Base-by-base conservation (phyloP, 2,113 vertebrate species). In the Lota lota region DNA sequence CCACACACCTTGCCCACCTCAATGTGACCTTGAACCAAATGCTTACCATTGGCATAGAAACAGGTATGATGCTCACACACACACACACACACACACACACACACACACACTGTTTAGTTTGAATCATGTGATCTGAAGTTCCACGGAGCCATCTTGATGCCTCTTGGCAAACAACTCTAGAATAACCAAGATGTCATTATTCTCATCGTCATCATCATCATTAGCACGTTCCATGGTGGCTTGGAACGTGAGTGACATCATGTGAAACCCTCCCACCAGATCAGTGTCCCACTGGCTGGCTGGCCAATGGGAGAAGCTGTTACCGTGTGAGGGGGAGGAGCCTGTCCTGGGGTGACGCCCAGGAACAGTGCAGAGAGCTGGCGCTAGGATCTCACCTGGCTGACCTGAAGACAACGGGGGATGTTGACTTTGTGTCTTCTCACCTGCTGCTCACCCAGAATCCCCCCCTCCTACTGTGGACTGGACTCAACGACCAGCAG, bases 391-490 rank as follows among this genome's bases (percentile, higher is more conserved):
- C 89, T 2, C 91, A 92, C 67, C 93, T 96, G 67, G 88, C 90
- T 66, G 84, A 94, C 73, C 56, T 95, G 72, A 90, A 90, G 70
- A 93, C 64, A 59, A 73, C 81, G 63, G 90, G 91, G 77, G 93
- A 96, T 80, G 81, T 77, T 58, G 2, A 50, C 11, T 95, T 94
- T 67, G 6, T 94, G 71, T 87, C 88, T 66, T 91, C 88, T 15
- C 79, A 91, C 80, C 88, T 96, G 18, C 86, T 81, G 58, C 88
- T n/a, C n/a, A n/a, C 70, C 66, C 54, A 91, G 24, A 88, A 81
- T 81, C 85, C 85, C 73, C 69, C 94, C 72, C 82, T 93, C 81
- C 91, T 95, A 84, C 69, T 93, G 16, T 97, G 94, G 94, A 95
- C 91, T 0, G 92, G 92, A 63, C 91, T 97, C 69, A 95, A 89